Base-by-base conservation (phyloP, 2,113 vertebrate species). In the Oreamnos americanus region DNA sequence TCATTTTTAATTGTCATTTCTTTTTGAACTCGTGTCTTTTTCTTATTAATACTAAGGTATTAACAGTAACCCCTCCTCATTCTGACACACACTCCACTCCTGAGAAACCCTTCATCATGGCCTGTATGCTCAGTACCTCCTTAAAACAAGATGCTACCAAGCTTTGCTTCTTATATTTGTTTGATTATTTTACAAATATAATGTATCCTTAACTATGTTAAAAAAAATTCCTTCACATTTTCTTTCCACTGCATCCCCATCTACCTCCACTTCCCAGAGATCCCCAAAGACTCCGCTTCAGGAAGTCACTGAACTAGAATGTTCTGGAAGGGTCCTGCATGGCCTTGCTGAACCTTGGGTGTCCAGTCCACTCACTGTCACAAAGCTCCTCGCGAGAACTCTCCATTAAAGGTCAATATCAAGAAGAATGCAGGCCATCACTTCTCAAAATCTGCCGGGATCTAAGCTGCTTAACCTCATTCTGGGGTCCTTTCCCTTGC, bases 1-100 rank as follows among this genome's bases (percentile, higher is more conserved):
- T 81, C 53, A 62, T 51, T 96, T 96, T 89, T 21, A 49, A 88
- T 57, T 86, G 93, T 83, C 45, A 67, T 87, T 93, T 96, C 45
- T 51, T 67, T 79, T 74, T 55, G 12, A 74, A 91, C 8, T 49
- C 49, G 8, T 53, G 17, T 23, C 30, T 88, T 96, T 90, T 62
- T 23, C 49, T 74, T n/a, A 79, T 13, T 53, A 43, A 78, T 25
- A 15, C 33, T 36, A 88, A 97, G 82, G 16, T 26, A 55, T 86
- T 33, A 76, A 26, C 11, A 15, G 83, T 19, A 15, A 28, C 16
- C 23, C 3, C 39, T 51, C n/a, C 30, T 83, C 23, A 10, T 74
- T 81, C 92, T 36, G 16, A 76, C 3, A 17, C 0, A 0, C 4
- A 16, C 7, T 36, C 3, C 0, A 4, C 10, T 47, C 58, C 64